Percentiles rank a stretch among this genome's conserved stretches.
Evolutionary conservation across 2,888 invertebrate genomes (phyloP).

Genomic region (Bibio marci): DNA sequence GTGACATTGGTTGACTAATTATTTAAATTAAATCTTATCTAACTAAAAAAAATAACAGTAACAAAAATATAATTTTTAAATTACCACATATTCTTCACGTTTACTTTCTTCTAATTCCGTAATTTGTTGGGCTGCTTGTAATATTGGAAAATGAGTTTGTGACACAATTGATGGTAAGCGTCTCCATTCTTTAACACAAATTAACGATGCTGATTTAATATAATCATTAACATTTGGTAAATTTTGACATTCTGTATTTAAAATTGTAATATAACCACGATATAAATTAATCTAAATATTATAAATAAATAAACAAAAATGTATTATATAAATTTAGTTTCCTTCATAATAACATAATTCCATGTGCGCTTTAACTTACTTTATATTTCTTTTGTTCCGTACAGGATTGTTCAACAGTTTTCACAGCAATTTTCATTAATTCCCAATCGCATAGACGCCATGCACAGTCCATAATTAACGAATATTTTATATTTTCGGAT

Average conservation of each 20-base stretch:
- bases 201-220: slow-evolving; percentile 76
- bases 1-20: too few species aligned
- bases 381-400: slow-evolving; percentile 55
- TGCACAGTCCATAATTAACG: slow-evolving; percentile 79
- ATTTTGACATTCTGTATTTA: slow-evolving; percentile 67
- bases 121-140: slow-evolving; percentile 92
- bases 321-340: too few species aligned
- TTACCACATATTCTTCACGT: slow-evolving; percentile 16
- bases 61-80: too few species aligned
- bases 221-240: slow-evolving; percentile 58
- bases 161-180: slow-evolving; percentile 83
- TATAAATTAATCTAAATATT: slow-evolving; percentile 58
- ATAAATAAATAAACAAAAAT: too few species aligned
- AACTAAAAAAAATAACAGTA: slow-evolving; percentile 43
- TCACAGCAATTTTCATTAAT: slow-evolving; percentile 82
- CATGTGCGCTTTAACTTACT: not conserved
- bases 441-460: slow-evolving; percentile 93
- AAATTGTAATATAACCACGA: slow-evolving; percentile 82
- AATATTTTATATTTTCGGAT: slow-evolving; percentile 64
- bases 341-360: too few species aligned
- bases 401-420: slow-evolving; percentile 81
- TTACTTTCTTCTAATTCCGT: slow-evolving; percentile 72
- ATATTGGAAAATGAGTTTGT: slow-evolving; percentile 79
- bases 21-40: slow-evolving; percentile 38
- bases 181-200: slow-evolving; percentile 93